Evolutionary conservation across 2,797 vertebrate genomes (phyloP).

Genomic region (Pampus argenteus): DNA sequence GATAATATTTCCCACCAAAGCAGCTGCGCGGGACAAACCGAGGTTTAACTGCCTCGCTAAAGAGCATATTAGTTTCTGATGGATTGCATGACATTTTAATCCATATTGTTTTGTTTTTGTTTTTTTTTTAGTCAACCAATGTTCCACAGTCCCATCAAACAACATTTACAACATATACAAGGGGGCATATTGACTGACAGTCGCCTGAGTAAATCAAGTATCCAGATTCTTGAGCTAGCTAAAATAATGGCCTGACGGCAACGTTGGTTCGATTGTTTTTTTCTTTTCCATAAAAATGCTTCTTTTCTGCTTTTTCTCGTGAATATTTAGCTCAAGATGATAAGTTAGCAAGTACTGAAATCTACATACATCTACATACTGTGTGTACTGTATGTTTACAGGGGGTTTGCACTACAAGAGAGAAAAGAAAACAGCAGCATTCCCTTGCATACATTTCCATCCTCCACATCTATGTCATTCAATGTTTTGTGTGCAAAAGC

Average conservation of each 20-base stretch:
- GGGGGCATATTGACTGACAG: slow-evolving; percentile 54
- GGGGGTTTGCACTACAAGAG: slow-evolving; percentile 36
- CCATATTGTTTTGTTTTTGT: slow-evolving; percentile 6
- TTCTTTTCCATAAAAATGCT: slow-evolving; percentile 40
- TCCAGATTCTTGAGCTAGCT: slow-evolving; percentile 31
- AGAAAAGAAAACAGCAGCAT: slow-evolving; percentile 31
- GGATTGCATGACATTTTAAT: slow-evolving; percentile 14
- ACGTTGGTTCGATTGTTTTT: slow-evolving; percentile 30
- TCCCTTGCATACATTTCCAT: slow-evolving; percentile 71
- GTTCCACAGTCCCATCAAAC: slow-evolving; percentile 30
- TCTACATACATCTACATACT: slow-evolving; percentile 45
- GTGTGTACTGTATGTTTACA: slow-evolving; percentile 67
- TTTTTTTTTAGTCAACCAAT: slow-evolving; percentile 53
- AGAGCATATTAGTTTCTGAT: slow-evolving; percentile 9
- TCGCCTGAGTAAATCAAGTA: slow-evolving; percentile 63
- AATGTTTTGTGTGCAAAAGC: slow-evolving; percentile 48
- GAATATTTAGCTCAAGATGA: slow-evolving; percentile 48
- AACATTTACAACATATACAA: slow-evolving; percentile 55
- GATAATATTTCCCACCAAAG: neutral
- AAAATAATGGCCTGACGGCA: slow-evolving; percentile 61
- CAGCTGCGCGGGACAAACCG: slow-evolving; percentile 8
- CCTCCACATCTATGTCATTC: slow-evolving; percentile 60
- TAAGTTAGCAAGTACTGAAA: slow-evolving; percentile 45
- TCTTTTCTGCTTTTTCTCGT: slow-evolving; percentile 19
- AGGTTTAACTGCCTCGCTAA: slow-evolving; percentile 24